These are phyloP conservation scores for Leptestheria dahalacensis DNA, from an alignment of 1,140 invertebrate species.

Conservation along the genomic window DNA sequence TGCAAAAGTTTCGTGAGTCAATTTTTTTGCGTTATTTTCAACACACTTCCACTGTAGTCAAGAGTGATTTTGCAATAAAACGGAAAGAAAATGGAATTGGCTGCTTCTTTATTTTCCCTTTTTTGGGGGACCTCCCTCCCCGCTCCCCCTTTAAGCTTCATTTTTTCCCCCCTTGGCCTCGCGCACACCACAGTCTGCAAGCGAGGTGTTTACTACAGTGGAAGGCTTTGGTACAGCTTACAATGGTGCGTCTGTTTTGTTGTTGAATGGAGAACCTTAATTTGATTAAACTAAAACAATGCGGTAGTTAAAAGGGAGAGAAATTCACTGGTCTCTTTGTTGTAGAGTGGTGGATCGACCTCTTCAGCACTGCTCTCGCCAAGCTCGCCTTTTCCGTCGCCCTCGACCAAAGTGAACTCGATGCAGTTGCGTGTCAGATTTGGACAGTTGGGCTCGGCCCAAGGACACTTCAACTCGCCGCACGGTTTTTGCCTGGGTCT, in stretches of 20 bases:
- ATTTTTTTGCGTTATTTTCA: background rate
- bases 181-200: background rate
- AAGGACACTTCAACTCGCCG: slow-evolving; percentile 88
- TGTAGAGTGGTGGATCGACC: background rate
- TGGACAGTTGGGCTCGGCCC: slow-evolving; percentile 74
- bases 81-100: background rate
- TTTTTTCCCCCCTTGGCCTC: background rate
- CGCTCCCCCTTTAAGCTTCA: too few species aligned
- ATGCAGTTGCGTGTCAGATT: slow-evolving; percentile 86
- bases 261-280: too few species aligned
- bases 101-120: background rate
- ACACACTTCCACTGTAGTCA: background rate
- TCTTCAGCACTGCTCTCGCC: slow-evolving; percentile 3
- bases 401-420: slow-evolving; percentile 26
- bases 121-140: background rate
- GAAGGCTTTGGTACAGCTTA: too few species aligned
- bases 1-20: too few species aligned
- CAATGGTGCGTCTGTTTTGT: too few species aligned
- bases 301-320: too few species aligned
- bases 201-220: background rate
- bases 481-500: slow-evolving; percentile 90
- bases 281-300: too few species aligned
- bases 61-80: background rate
- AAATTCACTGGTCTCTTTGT: too few species aligned
- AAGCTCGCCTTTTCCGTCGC: background rate